A percentile compares a stretch with the other conserved stretches of the same genome.
These are phyloP conservation scores for Meganola albula DNA, from an alignment of 2,888 invertebrate species.

Conservation along the genomic window DNA sequence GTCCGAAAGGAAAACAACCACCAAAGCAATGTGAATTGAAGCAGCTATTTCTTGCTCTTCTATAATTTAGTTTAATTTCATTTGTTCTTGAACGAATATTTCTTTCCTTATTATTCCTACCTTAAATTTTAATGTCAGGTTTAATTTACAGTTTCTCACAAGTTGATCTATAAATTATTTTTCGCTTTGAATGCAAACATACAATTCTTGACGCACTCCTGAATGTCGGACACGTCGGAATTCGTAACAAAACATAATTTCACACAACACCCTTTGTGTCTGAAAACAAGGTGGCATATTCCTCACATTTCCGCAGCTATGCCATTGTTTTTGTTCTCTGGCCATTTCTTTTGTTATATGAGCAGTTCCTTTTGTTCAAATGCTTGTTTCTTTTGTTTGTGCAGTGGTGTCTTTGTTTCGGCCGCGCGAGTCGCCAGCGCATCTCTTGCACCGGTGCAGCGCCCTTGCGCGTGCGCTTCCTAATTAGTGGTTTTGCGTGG, in stretches of 20 bases:
- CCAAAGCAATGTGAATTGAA: conserved; percentile 45
- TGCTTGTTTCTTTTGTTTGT: conserved; percentile 43
- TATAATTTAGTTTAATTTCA: no score
- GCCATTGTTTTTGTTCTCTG: conserved; percentile 49
- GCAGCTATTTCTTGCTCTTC: conserved; percentile 37
- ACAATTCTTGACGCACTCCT: conserved; percentile 19
- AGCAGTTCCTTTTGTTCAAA: conserved; percentile 43
- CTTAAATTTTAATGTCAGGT: conserved; percentile 16
- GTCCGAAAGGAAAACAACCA: conserved; percentile 54
- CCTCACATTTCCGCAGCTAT: conserved; percentile 35
- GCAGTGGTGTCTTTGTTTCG: conserved; percentile 45
- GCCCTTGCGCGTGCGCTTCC: conserved; percentile 69
- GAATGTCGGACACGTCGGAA: conserved; percentile 35
- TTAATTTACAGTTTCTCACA: conserved; percentile 17
- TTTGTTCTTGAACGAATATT: no score
- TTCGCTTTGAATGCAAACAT: conserved; percentile 18
- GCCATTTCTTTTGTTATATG: conserved; percentile 51
- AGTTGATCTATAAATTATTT: conserved; percentile 21
- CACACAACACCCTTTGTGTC: conserved; percentile 55
- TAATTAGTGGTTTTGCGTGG: conserved; percentile 67
- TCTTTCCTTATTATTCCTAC: conserved; percentile 21
- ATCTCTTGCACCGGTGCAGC: conserved; percentile 50
- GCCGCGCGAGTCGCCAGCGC: conserved; percentile 34
- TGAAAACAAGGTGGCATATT: conserved; percentile 38
- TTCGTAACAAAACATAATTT: conserved; percentile 48